Evolutionary conservation across 2,888 invertebrate species (phyloP), one percentile per base, ranked within the genome.

Genomic region (Hermodice carunculata): DNA sequence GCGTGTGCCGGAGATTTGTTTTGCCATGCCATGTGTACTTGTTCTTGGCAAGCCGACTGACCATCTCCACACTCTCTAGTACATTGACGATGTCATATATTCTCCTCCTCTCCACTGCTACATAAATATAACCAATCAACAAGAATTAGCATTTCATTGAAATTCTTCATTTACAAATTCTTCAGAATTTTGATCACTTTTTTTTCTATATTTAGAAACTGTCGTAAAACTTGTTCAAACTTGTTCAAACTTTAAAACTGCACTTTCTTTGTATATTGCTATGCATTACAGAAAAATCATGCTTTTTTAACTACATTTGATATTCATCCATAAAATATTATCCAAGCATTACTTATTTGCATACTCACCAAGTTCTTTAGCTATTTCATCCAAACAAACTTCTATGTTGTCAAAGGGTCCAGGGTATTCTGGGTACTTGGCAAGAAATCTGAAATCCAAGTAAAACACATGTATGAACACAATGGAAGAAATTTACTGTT

Each of bases 61-160:
- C 90, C 87, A 91, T 91, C 75, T 91, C 90, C 81, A 92, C 89
- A 75, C 91, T 91, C 84, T 92, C 91, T 67, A 92, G 84, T 60
- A 92, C 91, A 85, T 92, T 92, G 61, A 92, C 91, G 72, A 92
- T 91, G 81, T 92, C 92, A 85, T 92, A 92, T 85, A 92, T 91
- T 76, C 92, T 87, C 37, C 92, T 86, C 72, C 91, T 90, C 77
- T 91, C 91, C 6, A 91, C 91, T 40, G 61, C 74, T 75, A 60
- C 14, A 22, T 17, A 52, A 40, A 60, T 4, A n/a, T n/a, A n/a
- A n/a, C n/a, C n/a, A 54, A 28, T 17, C 46, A 29, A 17, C 28
- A 34, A 46, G 4, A 4, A 48, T 22, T n/a, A n/a, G 8, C 62
- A 40, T 40, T n/a, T n/a, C n/a, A n/a, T n/a, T n/a, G n/a, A n/a